Evolutionary conservation across 2,797 vertebrate genomes (phyloP).

Genomic region (Tragelaphus eurycerus): DNA sequence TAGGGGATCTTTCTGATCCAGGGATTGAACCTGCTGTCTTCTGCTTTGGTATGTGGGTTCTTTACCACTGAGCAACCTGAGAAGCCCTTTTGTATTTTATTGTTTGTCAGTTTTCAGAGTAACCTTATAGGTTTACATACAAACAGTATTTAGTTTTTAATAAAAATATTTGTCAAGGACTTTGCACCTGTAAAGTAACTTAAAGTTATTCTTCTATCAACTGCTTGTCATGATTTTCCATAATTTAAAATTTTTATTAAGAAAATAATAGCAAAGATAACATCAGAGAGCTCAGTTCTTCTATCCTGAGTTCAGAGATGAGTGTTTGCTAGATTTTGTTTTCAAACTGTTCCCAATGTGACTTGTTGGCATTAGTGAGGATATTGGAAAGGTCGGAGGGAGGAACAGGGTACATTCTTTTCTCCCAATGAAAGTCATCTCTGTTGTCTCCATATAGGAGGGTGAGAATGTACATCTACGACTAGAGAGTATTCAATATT

Average conservation of each 20-base stretch:
- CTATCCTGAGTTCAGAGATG: constrained; percentile 34
- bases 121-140: background rate
- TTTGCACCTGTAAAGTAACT: background rate
- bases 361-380: constrained; percentile 53
- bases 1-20: background rate
- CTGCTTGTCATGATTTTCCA: background rate
- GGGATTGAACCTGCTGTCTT: background rate
- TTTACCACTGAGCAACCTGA: background rate
- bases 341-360: constrained; percentile 60
- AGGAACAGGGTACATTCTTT: background rate
- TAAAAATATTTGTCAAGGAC: constrained; percentile 18
- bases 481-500: constrained; percentile 45
- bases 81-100: background rate
- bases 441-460: background rate
- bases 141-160: constrained; percentile 43
- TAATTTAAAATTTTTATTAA: constrained; percentile 16
- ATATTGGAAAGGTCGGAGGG: background rate
- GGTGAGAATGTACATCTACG: background rate
- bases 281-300: constrained; percentile 8
- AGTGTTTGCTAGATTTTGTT: constrained; percentile 35
- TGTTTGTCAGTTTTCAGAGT: background rate
- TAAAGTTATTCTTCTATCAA: background rate
- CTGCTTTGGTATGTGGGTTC: background rate
- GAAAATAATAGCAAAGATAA: constrained; percentile 10
- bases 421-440: background rate